Percentiles rank a stretch among this genome's conserved stretches.
These are phyloP conservation scores for Blastobasis lacticolella DNA, from an alignment of 2,888 invertebrate genomes.

Conservation along the genomic window DNA sequence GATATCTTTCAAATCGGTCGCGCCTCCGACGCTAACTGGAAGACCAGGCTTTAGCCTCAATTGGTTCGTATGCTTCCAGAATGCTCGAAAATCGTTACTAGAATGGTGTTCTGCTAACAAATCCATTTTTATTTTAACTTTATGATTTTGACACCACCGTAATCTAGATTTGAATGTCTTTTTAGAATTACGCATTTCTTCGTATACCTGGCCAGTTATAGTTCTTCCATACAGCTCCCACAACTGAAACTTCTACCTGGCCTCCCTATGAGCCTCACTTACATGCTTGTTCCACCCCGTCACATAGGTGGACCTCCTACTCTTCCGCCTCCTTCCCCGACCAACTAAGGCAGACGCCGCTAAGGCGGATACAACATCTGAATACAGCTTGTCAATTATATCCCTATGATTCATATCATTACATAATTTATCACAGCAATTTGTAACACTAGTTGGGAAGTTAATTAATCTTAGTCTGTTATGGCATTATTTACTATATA, in stretches of 20 bases:
- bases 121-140: constrained; percentile 9
- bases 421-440: background rate
- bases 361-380: background rate
- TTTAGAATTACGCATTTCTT: constrained; percentile 6
- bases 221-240: background rate
- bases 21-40: background rate
- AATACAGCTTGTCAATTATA: background rate
- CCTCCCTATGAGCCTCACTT: background rate
- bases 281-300: background rate
- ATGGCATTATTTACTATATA: background rate
- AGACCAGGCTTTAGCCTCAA: background rate
- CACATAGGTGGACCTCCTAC: background rate
- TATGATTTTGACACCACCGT: constrained; percentile 9
- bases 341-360: background rate
- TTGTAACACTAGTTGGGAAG: background rate
- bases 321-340: background rate
- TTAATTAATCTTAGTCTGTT: background rate
- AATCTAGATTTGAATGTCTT: constrained; percentile 10
- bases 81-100: constrained; percentile 3
- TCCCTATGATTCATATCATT: background rate
- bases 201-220: constrained; percentile 4
- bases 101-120: constrained; percentile 5
- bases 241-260: background rate
- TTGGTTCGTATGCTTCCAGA: constrained; percentile 10
- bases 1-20: background rate